phyloP scores from a whole-genome alignment of 2,113 vertebrate genomes.

The Rutilus rutilus region DNA sequence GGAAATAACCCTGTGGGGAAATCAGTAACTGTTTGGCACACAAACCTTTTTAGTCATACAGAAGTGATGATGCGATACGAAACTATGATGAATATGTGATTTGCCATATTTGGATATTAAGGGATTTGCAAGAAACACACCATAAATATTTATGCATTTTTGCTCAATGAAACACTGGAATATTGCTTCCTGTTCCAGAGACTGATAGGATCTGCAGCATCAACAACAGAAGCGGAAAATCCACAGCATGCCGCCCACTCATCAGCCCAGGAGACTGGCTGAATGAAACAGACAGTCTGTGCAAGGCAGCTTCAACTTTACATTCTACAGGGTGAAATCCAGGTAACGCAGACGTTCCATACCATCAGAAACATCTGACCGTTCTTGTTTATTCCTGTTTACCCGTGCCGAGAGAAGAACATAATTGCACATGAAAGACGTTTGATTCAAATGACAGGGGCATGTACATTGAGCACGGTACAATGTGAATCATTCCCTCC shows the following conservation, averaged over 20 bases:
- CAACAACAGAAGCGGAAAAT: slow-evolving; percentile 28
- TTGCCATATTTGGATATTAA: slow-evolving; percentile 16
- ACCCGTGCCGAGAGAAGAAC: neutral
- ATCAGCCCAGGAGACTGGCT: neutral
- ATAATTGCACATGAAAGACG: slow-evolving; percentile 4
- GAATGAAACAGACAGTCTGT: slow-evolving; percentile 15
- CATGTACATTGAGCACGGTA: neutral
- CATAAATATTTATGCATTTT: slow-evolving; percentile 30
- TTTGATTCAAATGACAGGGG: neutral
- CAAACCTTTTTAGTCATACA: neutral
- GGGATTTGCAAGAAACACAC: neutral
- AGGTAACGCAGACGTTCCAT: neutral
- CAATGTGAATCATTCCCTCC: slow-evolving; percentile 23
- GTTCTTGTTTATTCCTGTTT: neutral
- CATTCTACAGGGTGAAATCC: neutral
- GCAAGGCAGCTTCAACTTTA: neutral
- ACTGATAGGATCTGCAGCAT: slow-evolving; percentile 27
- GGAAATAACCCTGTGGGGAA: neutral
- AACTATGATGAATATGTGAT: slow-evolving; percentile 3
- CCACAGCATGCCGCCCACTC: slow-evolving; percentile 12
- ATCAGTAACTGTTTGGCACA: neutral
- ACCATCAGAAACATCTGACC: neutral
- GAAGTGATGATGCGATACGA: slow-evolving; percentile 3
- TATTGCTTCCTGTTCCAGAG: neutral
- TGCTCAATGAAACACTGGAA: slow-evolving; percentile 19